Base-by-base conservation (phyloP, 2,797 vertebrate genomes). In the Tangara arthus region DNA sequence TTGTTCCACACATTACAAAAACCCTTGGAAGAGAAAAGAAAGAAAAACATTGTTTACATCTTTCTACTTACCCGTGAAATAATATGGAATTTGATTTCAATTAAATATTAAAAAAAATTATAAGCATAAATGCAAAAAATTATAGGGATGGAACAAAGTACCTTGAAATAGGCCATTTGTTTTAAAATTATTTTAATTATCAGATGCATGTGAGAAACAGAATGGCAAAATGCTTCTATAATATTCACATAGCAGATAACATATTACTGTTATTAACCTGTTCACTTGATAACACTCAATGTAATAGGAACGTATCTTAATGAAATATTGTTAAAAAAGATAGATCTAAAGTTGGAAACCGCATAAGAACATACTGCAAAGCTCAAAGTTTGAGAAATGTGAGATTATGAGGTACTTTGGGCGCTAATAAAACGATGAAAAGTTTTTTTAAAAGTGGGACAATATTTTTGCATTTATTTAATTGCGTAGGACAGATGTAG, bases 191-290 rank as follows among this genome's bases (percentile, higher is more conserved):
- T 71, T 75, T 82, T 59, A 32, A 6, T 6, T 50, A 8, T 21
- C 19, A 64, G 17, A 22, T 5, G 3, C 4, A 77, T 12, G 9
- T 65, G 34, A 87, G 23, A 87, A 72, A 64, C 2, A 81, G 24
- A 60, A 83, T n/a, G 37, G 4, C 3, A 69, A 89, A 87, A 89
- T 30, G 4, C 4, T 42, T 73, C 15, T 13, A 64, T 44, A 17
- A 2, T 81, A 21, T 65, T 78, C 6, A 49, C 0, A 0, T 39
- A n/a, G 8, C 30, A 47, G 65, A 39, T 49, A 65, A 64, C 16
- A n/a, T 17, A 37, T n/a, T 82, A 52, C 42, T 59, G 21, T 13
- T 28, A 32, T 56, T 87, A 55, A 68, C 11, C 6, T 82, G 20
- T 79, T 76, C n/a, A 72, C n/a, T 71, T 76, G 39, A 23, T 23